phyloP scores from a whole-genome alignment of 2,113 vertebrate species.

The Elgaria multicarinata region DNA sequence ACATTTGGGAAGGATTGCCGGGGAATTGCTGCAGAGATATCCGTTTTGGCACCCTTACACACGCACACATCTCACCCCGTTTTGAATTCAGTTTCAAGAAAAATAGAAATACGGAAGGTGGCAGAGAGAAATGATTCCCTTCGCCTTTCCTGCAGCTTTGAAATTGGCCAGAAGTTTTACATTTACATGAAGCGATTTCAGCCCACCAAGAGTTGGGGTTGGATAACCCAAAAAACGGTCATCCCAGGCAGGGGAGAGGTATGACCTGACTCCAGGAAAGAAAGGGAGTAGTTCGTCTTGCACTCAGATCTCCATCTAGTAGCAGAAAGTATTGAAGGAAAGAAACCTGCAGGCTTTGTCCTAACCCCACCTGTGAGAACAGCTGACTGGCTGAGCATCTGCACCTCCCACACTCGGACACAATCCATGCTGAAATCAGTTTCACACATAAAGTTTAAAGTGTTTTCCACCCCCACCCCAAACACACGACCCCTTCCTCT shows the following conservation, averaged over 20 bases:
- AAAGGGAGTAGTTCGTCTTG: background rate
- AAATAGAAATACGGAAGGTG: background rate
- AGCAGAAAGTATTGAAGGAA: background rate
- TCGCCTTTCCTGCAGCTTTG: background rate
- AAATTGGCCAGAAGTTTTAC: background rate
- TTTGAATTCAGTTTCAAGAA: background rate
- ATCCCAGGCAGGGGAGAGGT: background rate
- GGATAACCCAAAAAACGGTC: background rate
- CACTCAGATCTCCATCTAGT: background rate
- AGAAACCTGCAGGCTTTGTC: background rate
- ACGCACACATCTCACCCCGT: background rate
- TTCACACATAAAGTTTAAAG: background rate
- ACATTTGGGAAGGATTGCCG: background rate
- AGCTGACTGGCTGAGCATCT: background rate
- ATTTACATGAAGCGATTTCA: background rate
- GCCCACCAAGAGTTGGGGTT: background rate
- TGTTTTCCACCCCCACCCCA: background rate
- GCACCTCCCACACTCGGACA: background rate
- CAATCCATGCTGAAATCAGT: too few relatives aligned
- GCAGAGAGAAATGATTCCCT: background rate
- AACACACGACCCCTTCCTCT: too few relatives aligned
- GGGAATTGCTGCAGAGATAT: background rate
- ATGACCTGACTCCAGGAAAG: background rate
- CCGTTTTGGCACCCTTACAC: background rate
- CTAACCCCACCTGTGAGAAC: background rate